phyloP scores from a whole-genome alignment of 2,888 invertebrate genomes.

The Nomada hirtipes region DNA sequence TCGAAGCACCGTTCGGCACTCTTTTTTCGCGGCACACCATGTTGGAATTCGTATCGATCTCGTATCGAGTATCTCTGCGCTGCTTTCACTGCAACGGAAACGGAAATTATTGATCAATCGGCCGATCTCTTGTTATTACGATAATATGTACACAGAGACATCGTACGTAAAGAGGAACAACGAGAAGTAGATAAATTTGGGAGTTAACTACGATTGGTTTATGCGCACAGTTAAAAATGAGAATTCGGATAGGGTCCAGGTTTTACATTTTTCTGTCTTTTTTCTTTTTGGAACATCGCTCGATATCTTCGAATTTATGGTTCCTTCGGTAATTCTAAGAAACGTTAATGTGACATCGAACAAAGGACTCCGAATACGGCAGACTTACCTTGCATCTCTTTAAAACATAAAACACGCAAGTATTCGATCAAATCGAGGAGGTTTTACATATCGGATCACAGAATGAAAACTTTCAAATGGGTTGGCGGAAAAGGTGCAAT shows the following conservation, averaged over 20 bases:
- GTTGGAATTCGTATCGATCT: slow-evolving; percentile 76
- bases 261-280: neutral
- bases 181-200: slow-evolving; percentile 28
- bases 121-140: neutral
- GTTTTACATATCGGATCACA: slow-evolving; percentile 3
- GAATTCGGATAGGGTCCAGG: neutral
- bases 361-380: slow-evolving; percentile 77
- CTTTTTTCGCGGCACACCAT: slow-evolving; percentile 74
- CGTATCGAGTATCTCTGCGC: slow-evolving; percentile 67
- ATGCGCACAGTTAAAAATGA: slow-evolving; percentile 3
- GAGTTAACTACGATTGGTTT: slow-evolving; percentile 18
- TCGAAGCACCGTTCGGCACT: slow-evolving; percentile 55
- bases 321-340: neutral
- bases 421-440: slow-evolving; percentile 28
- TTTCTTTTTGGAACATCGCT: neutral
- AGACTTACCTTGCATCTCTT: slow-evolving; percentile 72
- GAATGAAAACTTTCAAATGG: slow-evolving; percentile 22
- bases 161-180: slow-evolving; percentile 31
- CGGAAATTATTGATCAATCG: neutral
- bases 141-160: slow-evolving; percentile 20
- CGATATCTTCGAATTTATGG: neutral
- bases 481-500: slow-evolving; percentile 47
- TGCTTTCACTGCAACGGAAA: slow-evolving; percentile 80
- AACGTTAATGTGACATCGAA: slow-evolving; percentile 51
- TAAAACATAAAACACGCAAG: neutral